Base-by-base conservation (phyloP, 1,140 invertebrate species). In the Ceratina calcarata region DNA sequence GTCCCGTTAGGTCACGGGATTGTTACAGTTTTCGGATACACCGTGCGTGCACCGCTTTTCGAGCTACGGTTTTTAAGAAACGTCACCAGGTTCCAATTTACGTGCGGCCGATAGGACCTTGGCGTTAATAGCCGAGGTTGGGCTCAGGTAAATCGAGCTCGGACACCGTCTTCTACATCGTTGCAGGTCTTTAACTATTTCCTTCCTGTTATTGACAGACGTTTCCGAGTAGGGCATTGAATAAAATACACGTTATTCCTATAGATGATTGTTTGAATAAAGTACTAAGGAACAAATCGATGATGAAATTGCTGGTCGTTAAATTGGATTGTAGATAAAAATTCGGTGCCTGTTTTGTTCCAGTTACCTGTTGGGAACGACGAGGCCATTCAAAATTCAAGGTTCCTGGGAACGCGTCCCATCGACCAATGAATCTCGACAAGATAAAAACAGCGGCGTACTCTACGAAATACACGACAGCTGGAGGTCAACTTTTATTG, bases 1-100 rank as follows among this genome's bases (percentile, higher is more conserved):
- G 62, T 88, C 68, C 89, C 87, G 87, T 90, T 89, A 89, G 83
- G 87, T 90, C 77, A 51, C 51, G 57, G 37, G 58, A 82, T 83
- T 66, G 67, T 84, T 72, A 81, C 74, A 85, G 49, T 78, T 75
- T 45, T 32, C 22, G 27, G 61, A 6, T 64, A 58, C 72, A 69
- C 55, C 45, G 58, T 66, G 32, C 53, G 51, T 64, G 60, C 51
- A 16, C n/a, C 60, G 24, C 22, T 58, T 37, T 62, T 3, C 1
- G 60, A n/a, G 57, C 18, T 69, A 84, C 82, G 87, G 81, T 85
- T 85, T 78, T 82, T 78, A 80, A 66, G 76, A 27, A 16, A 27
- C 45, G n/a, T 18, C n/a, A n/a, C 6, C 6, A 64, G 61, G 16
- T n/a, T n/a, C 6, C 16, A 24, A 55, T 18, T 32, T 27, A 0